These are phyloP conservation scores for Lophura nycthemera DNA, from an alignment of 2,113 vertebrate species.

Conservation along the genomic window DNA sequence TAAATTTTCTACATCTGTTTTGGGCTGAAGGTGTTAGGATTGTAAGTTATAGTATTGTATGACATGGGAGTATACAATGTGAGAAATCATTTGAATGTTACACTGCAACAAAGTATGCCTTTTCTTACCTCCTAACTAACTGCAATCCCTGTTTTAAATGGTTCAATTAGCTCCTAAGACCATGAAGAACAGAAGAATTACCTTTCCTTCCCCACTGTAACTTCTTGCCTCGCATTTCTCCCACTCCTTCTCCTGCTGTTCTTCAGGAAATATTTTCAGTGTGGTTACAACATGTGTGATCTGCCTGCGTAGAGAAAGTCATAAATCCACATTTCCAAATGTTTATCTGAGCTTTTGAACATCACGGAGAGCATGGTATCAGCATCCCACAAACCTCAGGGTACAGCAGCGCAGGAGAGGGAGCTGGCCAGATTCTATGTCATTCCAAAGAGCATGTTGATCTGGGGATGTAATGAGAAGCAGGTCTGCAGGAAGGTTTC, in stretches of 20 bases:
- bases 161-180: background rate
- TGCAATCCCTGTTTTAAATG: background rate
- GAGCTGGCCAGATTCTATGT: background rate
- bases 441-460: background rate
- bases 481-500: background rate
- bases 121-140: background rate
- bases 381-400: background rate
- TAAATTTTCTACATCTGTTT: background rate
- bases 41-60: background rate
- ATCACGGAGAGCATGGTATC: background rate
- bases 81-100: background rate
- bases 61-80: background rate
- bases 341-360: background rate
- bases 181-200: background rate
- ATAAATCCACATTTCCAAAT: background rate
- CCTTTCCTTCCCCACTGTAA: background rate
- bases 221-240: background rate
- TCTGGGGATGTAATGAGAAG: background rate
- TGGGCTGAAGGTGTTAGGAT: background rate
- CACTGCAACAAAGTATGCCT: rapidly evolving
- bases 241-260: background rate
- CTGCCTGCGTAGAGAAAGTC: background rate
- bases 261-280: background rate
- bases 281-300: background rate
- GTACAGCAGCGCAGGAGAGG: background rate